Percentiles rank a stretch among this genome's conserved stretches.
These are phyloP conservation scores for Rhyacophila evoluta DNA, from an alignment of 2,888 invertebrate genomes.

Conservation along the genomic window DNA sequence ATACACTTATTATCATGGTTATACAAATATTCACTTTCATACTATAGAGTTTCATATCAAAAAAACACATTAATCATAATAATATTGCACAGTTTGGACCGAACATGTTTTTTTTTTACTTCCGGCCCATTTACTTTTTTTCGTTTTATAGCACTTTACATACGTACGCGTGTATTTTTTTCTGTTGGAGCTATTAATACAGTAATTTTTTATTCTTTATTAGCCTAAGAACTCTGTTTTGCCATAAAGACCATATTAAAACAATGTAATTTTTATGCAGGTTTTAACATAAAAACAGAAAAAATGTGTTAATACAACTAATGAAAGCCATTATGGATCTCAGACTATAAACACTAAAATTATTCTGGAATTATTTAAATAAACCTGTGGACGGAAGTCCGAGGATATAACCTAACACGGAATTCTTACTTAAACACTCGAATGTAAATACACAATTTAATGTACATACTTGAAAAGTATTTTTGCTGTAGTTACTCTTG, in stretches of 20 bases:
- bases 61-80: too few species aligned
- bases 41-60: too few species aligned
- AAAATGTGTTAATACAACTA: background rate
- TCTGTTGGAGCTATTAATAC: background rate
- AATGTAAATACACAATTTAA: too few species aligned
- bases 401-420: too few species aligned
- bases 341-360: background rate
- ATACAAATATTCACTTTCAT: too few species aligned
- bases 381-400: too few species aligned
- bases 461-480: too few species aligned
- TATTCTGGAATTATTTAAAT: too few species aligned
- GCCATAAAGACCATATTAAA: background rate
- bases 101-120: background rate
- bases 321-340: background rate
- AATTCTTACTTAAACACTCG: too few species aligned
- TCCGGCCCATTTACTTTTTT: background rate
- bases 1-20: too few species aligned
- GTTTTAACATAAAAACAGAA: background rate
- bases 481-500: too few species aligned
- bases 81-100: background rate
- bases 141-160: background rate
- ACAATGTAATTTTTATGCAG: background rate
- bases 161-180: background rate
- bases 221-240: background rate
- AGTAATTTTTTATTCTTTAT: slow-evolving; percentile 8